Conservation (phyloP, 2,113 vertebrate genomes). For the Pyxicephalus adspersus region DNA sequence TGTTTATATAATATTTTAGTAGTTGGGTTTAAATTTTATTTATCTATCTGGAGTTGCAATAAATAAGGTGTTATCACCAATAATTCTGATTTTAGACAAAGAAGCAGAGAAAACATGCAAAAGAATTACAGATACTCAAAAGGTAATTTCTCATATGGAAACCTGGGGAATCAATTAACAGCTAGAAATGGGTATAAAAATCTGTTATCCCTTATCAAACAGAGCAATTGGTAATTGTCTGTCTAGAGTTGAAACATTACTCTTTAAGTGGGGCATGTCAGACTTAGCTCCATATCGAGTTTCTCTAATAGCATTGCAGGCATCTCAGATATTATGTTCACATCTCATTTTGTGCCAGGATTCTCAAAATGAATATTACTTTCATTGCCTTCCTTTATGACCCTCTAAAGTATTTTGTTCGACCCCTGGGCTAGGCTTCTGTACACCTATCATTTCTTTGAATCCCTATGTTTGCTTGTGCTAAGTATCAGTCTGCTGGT, state of each 20-base stretch:
- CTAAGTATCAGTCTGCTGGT: constrained; percentile 18
- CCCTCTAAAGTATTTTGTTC: constrained; percentile 18
- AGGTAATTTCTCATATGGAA: too few species aligned
- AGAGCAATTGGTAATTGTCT: background rate
- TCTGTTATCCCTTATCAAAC: background rate
- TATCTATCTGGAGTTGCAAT: too few species aligned
- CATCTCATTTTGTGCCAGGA: constrained; percentile 29
- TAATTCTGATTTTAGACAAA: too few species aligned
- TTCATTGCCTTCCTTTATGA: constrained; percentile 38
- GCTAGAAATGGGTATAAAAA: background rate
- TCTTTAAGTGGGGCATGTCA: constrained; percentile 11
- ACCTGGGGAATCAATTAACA: too few species aligned
- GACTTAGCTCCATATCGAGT: background rate
- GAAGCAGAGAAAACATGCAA: too few species aligned
- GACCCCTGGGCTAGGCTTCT: constrained; percentile 39
- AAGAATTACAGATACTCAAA: too few species aligned
- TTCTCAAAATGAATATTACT: constrained; percentile 33
- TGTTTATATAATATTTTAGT: too few species aligned
- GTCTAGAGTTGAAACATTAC: background rate
- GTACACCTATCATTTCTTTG: constrained; percentile 36
- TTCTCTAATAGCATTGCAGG: constrained; percentile 9
- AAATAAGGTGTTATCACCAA: too few species aligned
- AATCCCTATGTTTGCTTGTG: constrained; percentile 43
- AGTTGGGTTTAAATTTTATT: too few species aligned
- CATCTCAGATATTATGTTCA: constrained; percentile 10